A percentile compares a stretch with the other conserved stretches of the same genome.
Conservation (phyloP, 2,888 invertebrate genomes). For the Dyspetes luteomarginatus region DNA sequence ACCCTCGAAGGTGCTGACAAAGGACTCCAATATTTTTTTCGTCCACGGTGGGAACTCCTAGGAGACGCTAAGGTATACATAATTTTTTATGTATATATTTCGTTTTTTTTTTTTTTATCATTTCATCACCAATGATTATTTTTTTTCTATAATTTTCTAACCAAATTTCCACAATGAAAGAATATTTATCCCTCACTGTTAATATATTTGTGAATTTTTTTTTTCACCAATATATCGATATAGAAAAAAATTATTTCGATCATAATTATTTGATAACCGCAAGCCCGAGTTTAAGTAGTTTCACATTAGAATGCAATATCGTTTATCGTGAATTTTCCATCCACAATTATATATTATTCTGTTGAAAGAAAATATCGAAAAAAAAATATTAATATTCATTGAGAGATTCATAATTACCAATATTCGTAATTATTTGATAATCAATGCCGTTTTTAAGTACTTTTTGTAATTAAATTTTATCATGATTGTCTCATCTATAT, state of each 20-base stretch:
- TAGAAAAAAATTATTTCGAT: no score
- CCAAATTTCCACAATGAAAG: no score
- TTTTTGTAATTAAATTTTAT: no score
- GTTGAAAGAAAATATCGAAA: not conserved
- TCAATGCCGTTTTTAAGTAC: not conserved
- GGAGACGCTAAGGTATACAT: slow-evolving; percentile 89
- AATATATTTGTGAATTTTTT: no score
- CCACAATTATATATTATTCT: not conserved
- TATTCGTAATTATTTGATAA: not conserved
- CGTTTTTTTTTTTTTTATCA: slow-evolving; percentile 2
- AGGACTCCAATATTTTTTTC: slow-evolving; percentile 94
- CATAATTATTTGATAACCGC: no score
- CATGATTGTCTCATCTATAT: not conserved
- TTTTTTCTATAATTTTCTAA: no score
- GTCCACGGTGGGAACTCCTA: slow-evolving; percentile 93
- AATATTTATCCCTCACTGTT: no score
- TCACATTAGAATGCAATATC: no score
- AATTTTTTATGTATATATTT: no score
- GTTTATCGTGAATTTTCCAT: no score
- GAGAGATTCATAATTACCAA: not conserved
- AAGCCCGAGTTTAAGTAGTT: no score
- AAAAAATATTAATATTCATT: not conserved
- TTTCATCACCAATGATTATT: not conserved
- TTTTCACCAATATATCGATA: no score
- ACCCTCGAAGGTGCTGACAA: slow-evolving; percentile 94